Evolutionary conservation across 2,888 invertebrate genomes (phyloP).

Genomic region (Dryobotodes eremita): DNA sequence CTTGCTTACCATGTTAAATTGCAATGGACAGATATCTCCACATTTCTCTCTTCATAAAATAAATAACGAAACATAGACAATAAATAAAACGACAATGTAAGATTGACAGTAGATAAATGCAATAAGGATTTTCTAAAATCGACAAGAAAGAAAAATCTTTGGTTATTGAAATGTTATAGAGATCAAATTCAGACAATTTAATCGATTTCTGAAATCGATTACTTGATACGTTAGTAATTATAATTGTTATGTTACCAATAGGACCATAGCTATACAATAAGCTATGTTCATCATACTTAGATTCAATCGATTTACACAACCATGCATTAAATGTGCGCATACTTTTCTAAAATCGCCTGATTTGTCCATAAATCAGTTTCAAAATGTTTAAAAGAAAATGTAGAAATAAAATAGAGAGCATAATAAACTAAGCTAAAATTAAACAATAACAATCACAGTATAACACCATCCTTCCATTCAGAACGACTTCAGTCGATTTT

Average conservation of each 20-base stretch:
- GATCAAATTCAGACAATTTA: constrained; percentile 2
- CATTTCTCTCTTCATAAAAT: constrained; percentile 27
- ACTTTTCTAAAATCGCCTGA: background rate
- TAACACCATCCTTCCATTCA: background rate
- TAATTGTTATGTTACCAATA: background rate
- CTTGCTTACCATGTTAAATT: constrained; percentile 6
- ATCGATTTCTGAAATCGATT: constrained; percentile 30
- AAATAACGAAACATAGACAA: background rate
- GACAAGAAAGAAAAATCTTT: background rate
- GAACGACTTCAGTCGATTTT: constrained; percentile 33
- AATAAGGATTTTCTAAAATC: background rate
- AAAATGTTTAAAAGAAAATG: background rate
- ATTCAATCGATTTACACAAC: constrained; percentile 37
- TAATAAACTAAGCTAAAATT: constrained; percentile 9
- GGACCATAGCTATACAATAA: background rate
- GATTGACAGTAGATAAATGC: background rate
- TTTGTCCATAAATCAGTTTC: constrained; percentile 6
- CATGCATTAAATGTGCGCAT: constrained; percentile 34
- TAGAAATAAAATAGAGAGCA: constrained; percentile 14
- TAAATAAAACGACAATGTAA: constrained; percentile 1
- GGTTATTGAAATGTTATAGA: background rate
- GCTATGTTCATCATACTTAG: background rate
- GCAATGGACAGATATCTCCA: constrained; percentile 25
- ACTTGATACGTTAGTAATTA: background rate
- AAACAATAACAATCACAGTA: constrained; percentile 34